Conservation (phyloP, 1,140 invertebrate genomes). For the Piezodorus guildinii region DNA sequence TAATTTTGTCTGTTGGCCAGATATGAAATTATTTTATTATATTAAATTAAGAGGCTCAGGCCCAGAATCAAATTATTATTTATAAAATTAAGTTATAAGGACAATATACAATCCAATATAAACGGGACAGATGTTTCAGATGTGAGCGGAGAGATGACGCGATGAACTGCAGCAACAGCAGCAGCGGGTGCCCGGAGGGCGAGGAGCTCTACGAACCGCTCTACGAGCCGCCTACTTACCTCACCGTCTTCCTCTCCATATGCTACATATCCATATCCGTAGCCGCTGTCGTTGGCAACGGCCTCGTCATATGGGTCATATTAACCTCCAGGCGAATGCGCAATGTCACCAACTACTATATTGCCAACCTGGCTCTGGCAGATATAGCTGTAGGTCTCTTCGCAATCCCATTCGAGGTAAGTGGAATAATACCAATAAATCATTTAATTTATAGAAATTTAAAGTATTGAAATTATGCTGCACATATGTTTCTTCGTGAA, state of each 20-base stretch:
- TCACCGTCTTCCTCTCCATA: conserved; percentile 41
- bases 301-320: conserved; percentile 44
- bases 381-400: conserved; percentile 39
- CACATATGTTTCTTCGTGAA: too few species aligned
- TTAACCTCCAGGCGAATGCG: conserved; percentile 36
- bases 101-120: too few species aligned
- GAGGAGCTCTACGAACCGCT: conserved; percentile 25
- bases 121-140: too few species aligned
- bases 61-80: too few species aligned
- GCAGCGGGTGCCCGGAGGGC: neutral
- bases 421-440: neutral
- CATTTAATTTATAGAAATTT: too few species aligned
- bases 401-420: conserved; percentile 40
- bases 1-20: too few species aligned
- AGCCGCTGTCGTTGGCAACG: conserved; percentile 42
- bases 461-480: too few species aligned
- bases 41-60: too few species aligned
- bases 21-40: too few species aligned
- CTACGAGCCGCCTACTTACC: conserved; percentile 39
- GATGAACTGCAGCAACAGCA: conserved; percentile 6
- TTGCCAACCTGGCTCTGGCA: conserved; percentile 39
- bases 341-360: conserved; percentile 43
- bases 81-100: too few species aligned
- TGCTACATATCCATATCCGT: conserved; percentile 45
- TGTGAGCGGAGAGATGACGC: neutral